Percentiles rank a stretch among this genome's conserved stretches.
Evolutionary conservation across 1,140 invertebrate genomes (phyloP).

Genomic region (Drosophila funebris): DNA sequence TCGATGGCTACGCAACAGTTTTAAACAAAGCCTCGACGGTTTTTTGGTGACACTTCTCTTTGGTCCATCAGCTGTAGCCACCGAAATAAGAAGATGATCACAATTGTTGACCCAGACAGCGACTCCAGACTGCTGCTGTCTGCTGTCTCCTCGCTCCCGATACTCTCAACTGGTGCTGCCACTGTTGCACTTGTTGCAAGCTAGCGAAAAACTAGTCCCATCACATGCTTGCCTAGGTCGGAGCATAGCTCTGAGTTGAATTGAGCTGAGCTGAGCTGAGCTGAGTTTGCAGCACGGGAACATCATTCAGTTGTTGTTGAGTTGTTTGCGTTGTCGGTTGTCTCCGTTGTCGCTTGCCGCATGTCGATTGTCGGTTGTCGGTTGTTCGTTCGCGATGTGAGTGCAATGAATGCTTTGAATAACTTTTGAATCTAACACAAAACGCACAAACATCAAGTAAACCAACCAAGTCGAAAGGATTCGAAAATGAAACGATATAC

Average conservation of each 20-base stretch:
- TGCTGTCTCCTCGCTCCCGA: too few species aligned
- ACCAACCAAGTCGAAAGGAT: not conserved
- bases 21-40: constrained; percentile 18
- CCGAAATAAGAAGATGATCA: not conserved
- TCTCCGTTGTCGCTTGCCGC: constrained; percentile 1
- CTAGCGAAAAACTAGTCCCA: constrained; percentile 41
- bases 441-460: not conserved
- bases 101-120: constrained; percentile 25
- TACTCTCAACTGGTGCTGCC: too few species aligned
- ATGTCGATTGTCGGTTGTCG: constrained; percentile 14
- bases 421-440: not conserved
- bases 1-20: not conserved
- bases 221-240: constrained; percentile 8
- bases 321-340: constrained; percentile 72
- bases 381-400: not conserved
- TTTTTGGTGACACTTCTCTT: not conserved
- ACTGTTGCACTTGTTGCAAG: constrained; percentile 2
- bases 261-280: not conserved
- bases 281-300: constrained; percentile 29
- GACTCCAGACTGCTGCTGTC: not conserved
- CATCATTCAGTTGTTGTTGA: constrained; percentile 72
- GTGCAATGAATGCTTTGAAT: not conserved
- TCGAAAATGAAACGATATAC: constrained; percentile 1
- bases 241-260: not conserved
- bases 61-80: not conserved